Evolutionary conservation across 2,797 vertebrate species (phyloP).

Genomic region (Lophius americanus): DNA sequence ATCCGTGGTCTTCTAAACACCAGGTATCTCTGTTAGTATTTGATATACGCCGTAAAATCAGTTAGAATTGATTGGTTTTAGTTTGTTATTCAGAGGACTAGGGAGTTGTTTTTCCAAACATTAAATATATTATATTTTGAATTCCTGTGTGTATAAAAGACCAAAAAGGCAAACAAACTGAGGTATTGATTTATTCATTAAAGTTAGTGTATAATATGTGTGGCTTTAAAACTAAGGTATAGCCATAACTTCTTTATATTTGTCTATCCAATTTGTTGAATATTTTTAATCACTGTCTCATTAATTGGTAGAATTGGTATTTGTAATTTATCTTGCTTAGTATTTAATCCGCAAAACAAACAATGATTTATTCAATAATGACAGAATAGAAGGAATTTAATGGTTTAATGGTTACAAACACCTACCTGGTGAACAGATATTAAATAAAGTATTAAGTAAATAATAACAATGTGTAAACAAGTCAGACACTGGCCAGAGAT

Average conservation of each 20-base stretch:
- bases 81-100: too few relatives aligned
- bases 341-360: not conserved
- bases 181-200: too few relatives aligned
- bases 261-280: not conserved
- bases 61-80: too few relatives aligned
- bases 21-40: too few relatives aligned
- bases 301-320: not conserved
- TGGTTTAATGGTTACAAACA: not conserved
- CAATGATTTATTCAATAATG: not conserved
- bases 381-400: not conserved
- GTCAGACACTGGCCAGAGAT: slow-evolving; percentile 13
- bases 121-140: too few relatives aligned
- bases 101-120: too few relatives aligned
- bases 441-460: not conserved
- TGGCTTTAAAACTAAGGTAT: not conserved
- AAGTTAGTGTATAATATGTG: not conserved
- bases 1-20: too few relatives aligned
- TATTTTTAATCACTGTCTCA: not conserved
- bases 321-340: not conserved
- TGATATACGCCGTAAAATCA: too few relatives aligned
- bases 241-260: not conserved
- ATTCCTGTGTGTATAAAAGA: too few relatives aligned
- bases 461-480: slow-evolving; percentile 24
- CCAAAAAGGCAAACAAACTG: too few relatives aligned
- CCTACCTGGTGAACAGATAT: not conserved